These are phyloP conservation scores for Hecatera dysodea DNA, from an alignment of 2,888 invertebrate genomes.

Conservation along the genomic window DNA sequence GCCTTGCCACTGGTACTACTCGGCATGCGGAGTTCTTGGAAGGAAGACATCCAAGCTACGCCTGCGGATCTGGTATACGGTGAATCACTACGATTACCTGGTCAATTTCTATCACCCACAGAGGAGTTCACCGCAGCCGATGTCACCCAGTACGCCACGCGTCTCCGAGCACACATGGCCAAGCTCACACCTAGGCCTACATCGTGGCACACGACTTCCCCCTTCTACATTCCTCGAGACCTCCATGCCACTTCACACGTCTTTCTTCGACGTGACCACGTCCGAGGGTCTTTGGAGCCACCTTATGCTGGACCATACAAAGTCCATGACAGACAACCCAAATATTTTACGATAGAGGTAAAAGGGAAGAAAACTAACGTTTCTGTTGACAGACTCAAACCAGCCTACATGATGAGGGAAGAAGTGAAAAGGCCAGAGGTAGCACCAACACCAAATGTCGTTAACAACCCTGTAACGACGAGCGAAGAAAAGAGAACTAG, in stretches of 20 bases:
- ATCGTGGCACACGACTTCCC: conserved; percentile 11
- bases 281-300: conserved; percentile 8
- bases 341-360: conserved; percentile 3
- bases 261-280: conserved; percentile 11
- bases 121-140: conserved; percentile 3
- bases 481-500: background rate
- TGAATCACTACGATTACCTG: conserved; percentile 5
- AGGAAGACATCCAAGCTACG: conserved; percentile 25
- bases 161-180: conserved; percentile 6
- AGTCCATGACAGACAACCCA: background rate
- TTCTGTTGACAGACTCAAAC: conserved; percentile 9
- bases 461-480: background rate
- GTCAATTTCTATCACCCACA: conserved; percentile 11
- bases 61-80: conserved; percentile 24
- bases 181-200: conserved; percentile 11
- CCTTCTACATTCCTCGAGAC: conserved; percentile 19
- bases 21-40: conserved; percentile 32
- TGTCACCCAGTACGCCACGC: conserved; percentile 1
- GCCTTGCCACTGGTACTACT: conserved; percentile 23
- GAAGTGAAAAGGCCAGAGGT: background rate
- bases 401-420: conserved; percentile 1
- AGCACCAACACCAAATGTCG: background rate
- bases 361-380: conserved; percentile 1
- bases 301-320: conserved; percentile 22
- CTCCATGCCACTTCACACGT: conserved; percentile 9